Base-by-base conservation (phyloP, 2,888 invertebrate species). In the Lissonota sp. region DNA sequence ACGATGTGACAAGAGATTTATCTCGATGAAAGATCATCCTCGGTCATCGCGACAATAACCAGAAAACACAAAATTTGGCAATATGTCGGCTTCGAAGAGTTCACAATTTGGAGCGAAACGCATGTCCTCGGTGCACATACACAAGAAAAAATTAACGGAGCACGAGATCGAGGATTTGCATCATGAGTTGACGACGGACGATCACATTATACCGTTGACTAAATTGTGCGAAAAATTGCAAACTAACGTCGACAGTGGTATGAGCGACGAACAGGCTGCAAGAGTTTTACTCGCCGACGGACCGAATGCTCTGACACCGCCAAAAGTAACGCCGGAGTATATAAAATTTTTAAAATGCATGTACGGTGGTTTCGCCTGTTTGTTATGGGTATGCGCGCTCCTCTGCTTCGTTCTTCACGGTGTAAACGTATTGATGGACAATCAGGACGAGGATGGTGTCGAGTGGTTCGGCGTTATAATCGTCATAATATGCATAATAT, bases 341-440 rank as follows among this genome's bases (percentile, higher is more conserved):
- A 91, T 95, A 88, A 94, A 95, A 93, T 94, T 96, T 88, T 92
- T 95, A 79, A 94, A 94, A 80, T 93, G 92, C 86, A 92, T 95
- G 89, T 95, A 95, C 91, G 93, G 94, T 92, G 97, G 97, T 8
- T 98, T 98, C 91, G 96, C 97, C 0, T 89, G 95, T 83, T 92
- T 98, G 64, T 94, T 98, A 82, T 98, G 97, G 97, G 92, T 95
- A 69, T 97, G 97, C 69, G 95, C 97, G 12, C 85, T 94, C 6
- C 92, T 97, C 8, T 97, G 97, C 89, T 95, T 96, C 86, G 87
- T 96, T 6, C 94, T 96, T 42, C 95, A 94, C 85, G 86, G 91
- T 2, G 93, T 95, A 26, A 88, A 92, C 70, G 74, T 84, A 1
- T 78, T 92, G 5, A 92, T 93, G 53, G 92, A 93, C 58, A 94